Evolutionary conservation across 2,113 vertebrate species (phyloP).

Genomic region (Ancistrus triradiatus): DNA sequence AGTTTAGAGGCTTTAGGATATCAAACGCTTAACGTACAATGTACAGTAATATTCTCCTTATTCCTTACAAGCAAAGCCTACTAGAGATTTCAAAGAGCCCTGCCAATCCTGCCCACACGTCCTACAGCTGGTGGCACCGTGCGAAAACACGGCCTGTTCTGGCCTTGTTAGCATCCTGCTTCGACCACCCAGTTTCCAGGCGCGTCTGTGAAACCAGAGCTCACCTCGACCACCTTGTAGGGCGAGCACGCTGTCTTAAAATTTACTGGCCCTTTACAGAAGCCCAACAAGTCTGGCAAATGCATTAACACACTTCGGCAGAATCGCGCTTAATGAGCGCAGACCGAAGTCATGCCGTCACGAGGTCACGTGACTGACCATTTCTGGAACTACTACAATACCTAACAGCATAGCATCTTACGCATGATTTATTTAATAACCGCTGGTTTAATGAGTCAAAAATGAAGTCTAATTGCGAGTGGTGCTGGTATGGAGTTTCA

Average conservation of each 20-base stretch:
- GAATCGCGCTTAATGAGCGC: background rate
- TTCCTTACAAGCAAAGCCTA: too few relatives aligned
- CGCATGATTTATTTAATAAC: background rate
- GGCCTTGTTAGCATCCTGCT: slow-evolving; percentile 8
- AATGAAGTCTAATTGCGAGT: slow-evolving; percentile 43
- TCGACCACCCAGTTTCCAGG: slow-evolving; percentile 36
- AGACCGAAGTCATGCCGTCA: background rate
- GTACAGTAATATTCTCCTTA: too few relatives aligned
- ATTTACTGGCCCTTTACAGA: slow-evolving; percentile 30
- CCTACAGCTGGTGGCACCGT: background rate
- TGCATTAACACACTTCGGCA: slow-evolving; percentile 16
- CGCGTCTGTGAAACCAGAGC: slow-evolving; percentile 28
- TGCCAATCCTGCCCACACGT: too few relatives aligned
- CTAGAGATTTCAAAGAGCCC: too few relatives aligned
- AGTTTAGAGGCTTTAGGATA: too few relatives aligned
- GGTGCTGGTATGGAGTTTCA: slow-evolving; percentile 35
- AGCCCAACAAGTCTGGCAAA: slow-evolving; percentile 12
- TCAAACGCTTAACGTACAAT: too few relatives aligned
- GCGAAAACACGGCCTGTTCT: background rate
- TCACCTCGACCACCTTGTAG: slow-evolving; percentile 27
- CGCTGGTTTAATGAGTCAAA: background rate
- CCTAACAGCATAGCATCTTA: background rate
- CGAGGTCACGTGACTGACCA: background rate
- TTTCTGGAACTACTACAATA: background rate
- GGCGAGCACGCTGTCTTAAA: slow-evolving; percentile 3